phyloP scores from a whole-genome alignment of 2,113 vertebrate species.

The Phrynosoma platyrhinos region DNA sequence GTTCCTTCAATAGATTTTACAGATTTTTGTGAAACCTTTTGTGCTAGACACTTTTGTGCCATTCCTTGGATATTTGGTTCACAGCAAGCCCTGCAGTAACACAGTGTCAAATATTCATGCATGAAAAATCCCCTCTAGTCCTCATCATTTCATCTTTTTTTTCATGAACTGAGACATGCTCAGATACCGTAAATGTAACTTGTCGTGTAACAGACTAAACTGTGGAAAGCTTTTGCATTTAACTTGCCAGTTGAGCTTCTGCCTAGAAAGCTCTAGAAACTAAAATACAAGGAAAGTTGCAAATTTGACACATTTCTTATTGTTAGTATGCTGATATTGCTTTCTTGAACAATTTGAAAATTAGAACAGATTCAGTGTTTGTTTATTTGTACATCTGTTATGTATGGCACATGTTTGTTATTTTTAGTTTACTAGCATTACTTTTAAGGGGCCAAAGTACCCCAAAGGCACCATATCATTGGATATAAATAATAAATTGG shows the following conservation, averaged over 20 bases:
- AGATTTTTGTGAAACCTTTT: accelerated
- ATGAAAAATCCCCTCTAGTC: conserved; percentile 21
- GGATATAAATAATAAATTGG: too few relatives aligned
- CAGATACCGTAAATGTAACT: conserved; percentile 46
- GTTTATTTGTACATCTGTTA: not conserved
- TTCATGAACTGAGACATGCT: conserved; percentile 28
- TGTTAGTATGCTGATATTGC: not conserved
- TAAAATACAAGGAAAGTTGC: not conserved
- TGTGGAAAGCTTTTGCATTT: not conserved
- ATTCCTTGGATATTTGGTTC: not conserved
- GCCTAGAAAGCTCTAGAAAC: accelerated
- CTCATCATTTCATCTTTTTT: conserved; percentile 23
- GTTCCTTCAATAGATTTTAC: not conserved
- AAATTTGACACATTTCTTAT: not conserved
- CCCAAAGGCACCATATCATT: too few relatives aligned
- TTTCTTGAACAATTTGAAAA: not conserved
- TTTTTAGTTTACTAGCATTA: too few relatives aligned
- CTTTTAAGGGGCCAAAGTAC: too few relatives aligned
- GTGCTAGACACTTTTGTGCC: not conserved
- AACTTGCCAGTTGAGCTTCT: accelerated
- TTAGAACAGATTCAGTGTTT: not conserved
- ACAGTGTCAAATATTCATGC: conserved; percentile 38
- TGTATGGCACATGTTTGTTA: too few relatives aligned
- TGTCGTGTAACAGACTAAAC: conserved; percentile 38
- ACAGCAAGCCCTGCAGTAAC: conserved; percentile 41